Conservation (phyloP, 1,140 invertebrate species). For the Trachelipus rathkii region DNA sequence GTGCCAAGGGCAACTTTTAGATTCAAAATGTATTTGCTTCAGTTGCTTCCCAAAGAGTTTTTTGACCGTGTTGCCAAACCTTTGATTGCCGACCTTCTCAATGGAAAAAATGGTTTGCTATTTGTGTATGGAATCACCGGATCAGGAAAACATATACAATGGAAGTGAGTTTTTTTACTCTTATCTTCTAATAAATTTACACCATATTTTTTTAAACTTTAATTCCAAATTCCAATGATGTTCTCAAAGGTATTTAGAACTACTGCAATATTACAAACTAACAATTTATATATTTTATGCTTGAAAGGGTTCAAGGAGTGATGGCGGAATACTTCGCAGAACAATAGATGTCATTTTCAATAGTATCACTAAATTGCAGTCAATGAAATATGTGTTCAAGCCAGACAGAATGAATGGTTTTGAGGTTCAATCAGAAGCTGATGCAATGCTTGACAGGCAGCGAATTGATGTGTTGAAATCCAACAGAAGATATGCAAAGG, state of each 20-base stretch:
- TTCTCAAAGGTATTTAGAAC: not conserved
- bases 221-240: not conserved
- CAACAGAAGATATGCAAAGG: slow-evolving; percentile 10
- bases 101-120: slow-evolving; percentile 71
- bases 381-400: slow-evolving; percentile 81
- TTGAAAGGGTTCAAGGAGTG: slow-evolving; percentile 53
- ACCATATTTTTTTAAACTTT: not conserved
- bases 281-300: not conserved
- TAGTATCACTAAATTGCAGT: slow-evolving; percentile 60
- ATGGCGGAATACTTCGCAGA: slow-evolving; percentile 81
- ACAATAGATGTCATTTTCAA: slow-evolving; percentile 90
- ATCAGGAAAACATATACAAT: slow-evolving; percentile 92
- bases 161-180: slow-evolving; percentile 56
- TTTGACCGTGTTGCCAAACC: slow-evolving; percentile 77
- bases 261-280: too few species aligned
- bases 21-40: too few species aligned
- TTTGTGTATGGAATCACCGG: slow-evolving; percentile 96
- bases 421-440: slow-evolving; percentile 78
- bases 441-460: slow-evolving; percentile 69
- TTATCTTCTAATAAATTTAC: not conserved
- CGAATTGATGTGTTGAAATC: slow-evolving; percentile 23
- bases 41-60: too few species aligned
- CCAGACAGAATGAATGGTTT: slow-evolving; percentile 91
- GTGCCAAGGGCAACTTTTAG: too few species aligned
- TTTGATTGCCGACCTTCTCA: slow-evolving; percentile 66